A percentile compares a stretch with the other conserved stretches of the same genome.
Conservation (phyloP, 2,797 vertebrate genomes). For the Bradypodion ventrale region DNA sequence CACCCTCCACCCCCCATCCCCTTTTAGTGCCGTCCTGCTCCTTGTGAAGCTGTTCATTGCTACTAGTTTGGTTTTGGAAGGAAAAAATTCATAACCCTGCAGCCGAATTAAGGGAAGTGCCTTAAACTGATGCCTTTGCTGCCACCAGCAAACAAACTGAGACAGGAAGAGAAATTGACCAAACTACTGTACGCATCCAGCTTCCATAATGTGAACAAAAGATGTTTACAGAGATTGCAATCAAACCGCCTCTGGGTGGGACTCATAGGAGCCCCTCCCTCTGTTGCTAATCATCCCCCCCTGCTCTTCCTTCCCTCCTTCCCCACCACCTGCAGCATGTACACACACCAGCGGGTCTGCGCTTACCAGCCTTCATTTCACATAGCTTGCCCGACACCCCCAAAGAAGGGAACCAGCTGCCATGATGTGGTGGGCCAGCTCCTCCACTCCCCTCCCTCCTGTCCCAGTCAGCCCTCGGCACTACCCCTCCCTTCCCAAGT, state of each 20-base stretch:
- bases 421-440: slow-evolving; percentile 36
- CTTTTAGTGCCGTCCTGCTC: not conserved
- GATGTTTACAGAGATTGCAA: slow-evolving; percentile 33
- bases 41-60: slow-evolving; percentile 25
- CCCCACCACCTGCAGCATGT: slow-evolving; percentile 55
- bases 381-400: not conserved
- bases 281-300: not conserved
- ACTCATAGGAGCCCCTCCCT: not conserved
- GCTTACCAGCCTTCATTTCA: slow-evolving; percentile 16
- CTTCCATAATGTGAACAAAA: slow-evolving; percentile 33
- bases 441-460: slow-evolving; percentile 49
- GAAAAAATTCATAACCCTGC: slow-evolving; percentile 28
- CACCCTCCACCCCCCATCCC: not conserved
- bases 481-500: slow-evolving; percentile 40
- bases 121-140: slow-evolving; percentile 46
- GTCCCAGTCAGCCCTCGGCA: slow-evolving; percentile 40
- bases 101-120: slow-evolving; percentile 36
- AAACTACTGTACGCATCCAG: slow-evolving; percentile 32
- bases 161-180: slow-evolving; percentile 36
- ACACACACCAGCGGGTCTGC: slow-evolving; percentile 48
- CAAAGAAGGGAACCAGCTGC: slow-evolving; percentile 33
- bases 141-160: slow-evolving; percentile 35
- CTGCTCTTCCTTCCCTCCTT: not conserved
- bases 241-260: slow-evolving; percentile 16
- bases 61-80: slow-evolving; percentile 33